A percentile compares a stretch with the other conserved stretches of the same genome.
These are phyloP conservation scores for Acropora yongei DNA, from an alignment of 64 coral and sea anemone species.

Conservation along the genomic window DNA sequence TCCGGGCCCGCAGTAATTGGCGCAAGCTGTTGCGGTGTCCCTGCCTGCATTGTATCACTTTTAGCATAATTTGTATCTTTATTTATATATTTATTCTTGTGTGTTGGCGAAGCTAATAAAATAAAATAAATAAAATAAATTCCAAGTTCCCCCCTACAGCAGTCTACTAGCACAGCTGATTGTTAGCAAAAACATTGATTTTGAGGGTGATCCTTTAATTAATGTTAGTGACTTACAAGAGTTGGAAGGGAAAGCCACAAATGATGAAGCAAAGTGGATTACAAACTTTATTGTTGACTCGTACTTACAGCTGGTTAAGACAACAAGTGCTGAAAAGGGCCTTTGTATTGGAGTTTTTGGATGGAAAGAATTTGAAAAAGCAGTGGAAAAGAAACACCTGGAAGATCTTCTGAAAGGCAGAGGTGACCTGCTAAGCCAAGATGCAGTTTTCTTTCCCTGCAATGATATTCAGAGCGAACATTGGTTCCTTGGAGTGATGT, in stretches of 20 bases:
- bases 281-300: slow-evolving; percentile 16
- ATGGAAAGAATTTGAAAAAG: slow-evolving; percentile 3
- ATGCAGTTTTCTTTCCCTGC: too few species aligned
- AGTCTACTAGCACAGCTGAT: background rate
- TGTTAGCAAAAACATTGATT: background rate
- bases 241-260: background rate
- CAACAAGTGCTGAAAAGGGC: background rate
- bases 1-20: too few species aligned
- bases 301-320: slow-evolving; percentile 2
- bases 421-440: background rate
- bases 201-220: background rate
- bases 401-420: background rate
- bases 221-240: background rate
- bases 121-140: too few species aligned
- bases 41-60: too few species aligned
- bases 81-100: too few species aligned
- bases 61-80: too few species aligned
- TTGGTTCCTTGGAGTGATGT: too few species aligned
- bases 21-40: too few species aligned
- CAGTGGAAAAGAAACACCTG: background rate
- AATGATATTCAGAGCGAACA: too few species aligned
- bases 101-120: too few species aligned
- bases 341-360: background rate
- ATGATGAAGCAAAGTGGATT: background rate
- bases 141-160: background rate